A percentile compares a stretch with the other conserved stretches of the same genome.
Conservation (phyloP, 2,888 invertebrate genomes). For the Erebia epiphron region DNA sequence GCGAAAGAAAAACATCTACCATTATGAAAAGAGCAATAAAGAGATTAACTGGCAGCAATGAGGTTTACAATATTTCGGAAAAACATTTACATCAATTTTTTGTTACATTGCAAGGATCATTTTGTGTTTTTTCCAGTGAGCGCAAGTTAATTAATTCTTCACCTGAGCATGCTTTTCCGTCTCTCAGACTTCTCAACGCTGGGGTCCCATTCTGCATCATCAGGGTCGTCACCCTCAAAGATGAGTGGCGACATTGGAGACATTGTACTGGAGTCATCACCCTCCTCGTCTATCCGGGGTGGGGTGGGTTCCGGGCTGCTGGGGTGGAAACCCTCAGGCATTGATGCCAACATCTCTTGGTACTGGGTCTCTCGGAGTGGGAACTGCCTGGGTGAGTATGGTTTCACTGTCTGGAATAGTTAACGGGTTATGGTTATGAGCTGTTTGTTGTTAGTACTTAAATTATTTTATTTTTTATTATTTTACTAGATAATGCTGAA, state of each 20-base stretch:
- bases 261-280: slow-evolving; percentile 52
- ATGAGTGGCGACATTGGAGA: slow-evolving; percentile 59
- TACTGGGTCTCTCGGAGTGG: slow-evolving; percentile 88
- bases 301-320: slow-evolving; percentile 42
- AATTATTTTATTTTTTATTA: too few species aligned
- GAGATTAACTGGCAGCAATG: too few species aligned
- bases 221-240: slow-evolving; percentile 91
- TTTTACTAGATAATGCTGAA: too few species aligned
- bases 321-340: slow-evolving; percentile 85
- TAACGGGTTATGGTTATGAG: slow-evolving; percentile 20
- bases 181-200: slow-evolving; percentile 61
- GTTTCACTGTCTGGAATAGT: slow-evolving; percentile 82
- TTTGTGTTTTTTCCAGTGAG: too few species aligned
- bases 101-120: too few species aligned
- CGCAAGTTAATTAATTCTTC: slow-evolving; percentile 4
- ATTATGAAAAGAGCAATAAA: too few species aligned
- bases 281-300: slow-evolving; percentile 41
- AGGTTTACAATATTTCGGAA: too few species aligned
- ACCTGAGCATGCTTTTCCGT: slow-evolving; percentile 60
- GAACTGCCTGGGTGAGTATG: slow-evolving; percentile 89
- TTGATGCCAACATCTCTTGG: slow-evolving; percentile 86
- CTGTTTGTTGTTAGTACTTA: neutral
- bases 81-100: too few species aligned
- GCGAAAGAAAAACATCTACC: too few species aligned
- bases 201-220: slow-evolving; percentile 92